A percentile compares a stretch with the other conserved stretches of the same genome.
These are phyloP conservation scores for Theonella swinhoei DNA, from an alignment of 37 sponge, comb jelly and placozoan genomes.

Conservation along the genomic window DNA sequence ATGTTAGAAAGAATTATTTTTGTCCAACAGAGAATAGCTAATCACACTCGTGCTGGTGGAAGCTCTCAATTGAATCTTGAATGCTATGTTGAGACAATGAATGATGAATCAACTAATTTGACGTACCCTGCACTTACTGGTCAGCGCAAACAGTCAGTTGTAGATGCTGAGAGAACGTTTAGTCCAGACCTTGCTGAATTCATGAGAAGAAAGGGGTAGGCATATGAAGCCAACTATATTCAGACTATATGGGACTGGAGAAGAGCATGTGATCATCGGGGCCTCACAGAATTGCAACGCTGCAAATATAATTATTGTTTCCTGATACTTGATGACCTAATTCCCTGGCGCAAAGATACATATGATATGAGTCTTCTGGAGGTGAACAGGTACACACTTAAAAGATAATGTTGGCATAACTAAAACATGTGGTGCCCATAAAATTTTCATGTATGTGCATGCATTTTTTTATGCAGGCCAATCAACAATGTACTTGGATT, in stretches of 20 bases:
- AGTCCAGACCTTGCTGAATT: conserved; percentile 2
- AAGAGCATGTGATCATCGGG: conserved; percentile 41
- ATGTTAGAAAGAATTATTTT: not conserved
- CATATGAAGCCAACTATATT: conserved; percentile 41
- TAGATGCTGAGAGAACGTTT: conserved; percentile 18
- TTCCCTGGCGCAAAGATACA: not conserved
- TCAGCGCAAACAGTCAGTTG: conserved; percentile 29
- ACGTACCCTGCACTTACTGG: conserved; percentile 40
- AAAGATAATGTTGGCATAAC: no score
- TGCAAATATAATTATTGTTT: conserved; percentile 26
- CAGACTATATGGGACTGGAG: conserved; percentile 30
- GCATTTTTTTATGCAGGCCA: not conserved
- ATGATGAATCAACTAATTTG: conserved; percentile 24
- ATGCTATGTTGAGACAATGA: conserved; percentile 18
- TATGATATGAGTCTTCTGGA: not conserved
- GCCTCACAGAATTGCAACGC: conserved; percentile 28
- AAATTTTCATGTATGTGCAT: not conserved
- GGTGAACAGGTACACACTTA: conserved; percentile 3
- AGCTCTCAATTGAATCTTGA: conserved; percentile 7
- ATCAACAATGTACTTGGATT: conserved; percentile 25
- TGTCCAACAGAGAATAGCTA: conserved; percentile 4
- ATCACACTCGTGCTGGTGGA: not conserved
- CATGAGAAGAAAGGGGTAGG: conserved; percentile 31
- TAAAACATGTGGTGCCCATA: no score
- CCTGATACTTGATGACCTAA: conserved; percentile 25